phyloP scores from a whole-genome alignment of 37 sponge, comb jelly and placozoan species.

The Axinella damicornis region DNA sequence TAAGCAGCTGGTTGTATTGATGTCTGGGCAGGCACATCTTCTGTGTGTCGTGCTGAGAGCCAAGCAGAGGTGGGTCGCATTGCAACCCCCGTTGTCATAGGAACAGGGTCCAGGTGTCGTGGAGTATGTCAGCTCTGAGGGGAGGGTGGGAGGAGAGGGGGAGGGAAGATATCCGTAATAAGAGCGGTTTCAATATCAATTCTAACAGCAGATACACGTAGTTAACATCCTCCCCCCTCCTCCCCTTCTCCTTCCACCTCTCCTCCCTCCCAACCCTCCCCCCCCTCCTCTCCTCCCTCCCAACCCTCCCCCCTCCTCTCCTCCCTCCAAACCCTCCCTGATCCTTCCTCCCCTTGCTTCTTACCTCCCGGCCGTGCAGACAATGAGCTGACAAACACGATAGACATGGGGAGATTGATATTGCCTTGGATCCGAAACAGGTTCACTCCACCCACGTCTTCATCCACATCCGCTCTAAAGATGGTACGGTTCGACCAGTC shows the following conservation, averaged over 20 bases:
- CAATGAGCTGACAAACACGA: neutral
- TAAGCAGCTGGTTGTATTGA: neutral
- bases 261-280: no score
- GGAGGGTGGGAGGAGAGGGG: constrained; percentile 15
- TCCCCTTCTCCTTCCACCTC: no score
- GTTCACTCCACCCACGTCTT: no score
- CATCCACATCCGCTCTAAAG: no score
- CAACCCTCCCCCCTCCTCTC: no score
- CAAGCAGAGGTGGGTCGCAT: constrained; percentile 46
- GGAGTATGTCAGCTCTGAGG: neutral
- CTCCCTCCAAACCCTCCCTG: no score
- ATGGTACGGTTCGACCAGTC: neutral
- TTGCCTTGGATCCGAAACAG: no score
- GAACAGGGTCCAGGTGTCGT: constrained; percentile 42
- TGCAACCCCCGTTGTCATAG: constrained; percentile 71
- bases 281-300: neutral
- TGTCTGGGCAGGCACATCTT: constrained; percentile 66
- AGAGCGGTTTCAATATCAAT: no score
- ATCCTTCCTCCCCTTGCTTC: no score
- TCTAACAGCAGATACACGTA: no score
- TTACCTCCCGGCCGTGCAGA: constrained; percentile 21
- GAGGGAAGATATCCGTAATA: neutral
- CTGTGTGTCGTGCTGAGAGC: constrained; percentile 8
- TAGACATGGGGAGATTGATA: neutral
- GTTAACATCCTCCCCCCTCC: no score